These are phyloP conservation scores for Nothocercus julius DNA, from an alignment of 2,113 vertebrate species.

Conservation along the genomic window DNA sequence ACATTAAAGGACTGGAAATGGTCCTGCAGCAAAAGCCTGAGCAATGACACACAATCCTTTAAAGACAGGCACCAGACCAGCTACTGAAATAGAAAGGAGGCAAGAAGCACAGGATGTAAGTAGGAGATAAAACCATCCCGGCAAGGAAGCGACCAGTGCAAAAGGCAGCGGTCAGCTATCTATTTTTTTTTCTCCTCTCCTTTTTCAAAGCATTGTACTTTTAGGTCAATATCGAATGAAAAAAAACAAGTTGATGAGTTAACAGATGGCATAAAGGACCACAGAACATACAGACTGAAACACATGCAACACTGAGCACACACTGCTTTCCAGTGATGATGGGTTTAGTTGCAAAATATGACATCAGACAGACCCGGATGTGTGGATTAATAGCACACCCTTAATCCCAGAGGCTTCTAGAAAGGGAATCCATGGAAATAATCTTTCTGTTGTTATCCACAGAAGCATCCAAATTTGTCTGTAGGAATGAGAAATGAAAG, in stretches of 20 bases:
- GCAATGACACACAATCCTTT: neutral
- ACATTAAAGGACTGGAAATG: neutral
- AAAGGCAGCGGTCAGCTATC: neutral
- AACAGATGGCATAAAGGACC: neutral
- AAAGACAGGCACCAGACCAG: neutral
- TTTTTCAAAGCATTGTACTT: neutral
- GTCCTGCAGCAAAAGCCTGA: slow-evolving; percentile 1
- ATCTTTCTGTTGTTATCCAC: neutral
- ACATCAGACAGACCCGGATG: neutral
- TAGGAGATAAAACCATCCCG: neutral
- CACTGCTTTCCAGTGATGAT: neutral
- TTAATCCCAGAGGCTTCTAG: neutral
- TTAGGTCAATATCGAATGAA: neutral
- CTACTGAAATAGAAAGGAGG: neutral
- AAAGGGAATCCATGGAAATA: neutral
- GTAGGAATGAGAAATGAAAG: neutral
- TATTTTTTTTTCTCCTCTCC: neutral
- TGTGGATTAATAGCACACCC: neutral
- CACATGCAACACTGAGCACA: fast-evolving
- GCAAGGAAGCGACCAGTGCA: neutral
- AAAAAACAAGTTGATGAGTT: neutral
- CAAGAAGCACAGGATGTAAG: neutral
- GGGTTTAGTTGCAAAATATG: neutral
- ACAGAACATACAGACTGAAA: fast-evolving
- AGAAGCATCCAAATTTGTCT: neutral